Conservation (phyloP, 2,113 vertebrate species). For the Rhabdomys dilectus region DNA sequence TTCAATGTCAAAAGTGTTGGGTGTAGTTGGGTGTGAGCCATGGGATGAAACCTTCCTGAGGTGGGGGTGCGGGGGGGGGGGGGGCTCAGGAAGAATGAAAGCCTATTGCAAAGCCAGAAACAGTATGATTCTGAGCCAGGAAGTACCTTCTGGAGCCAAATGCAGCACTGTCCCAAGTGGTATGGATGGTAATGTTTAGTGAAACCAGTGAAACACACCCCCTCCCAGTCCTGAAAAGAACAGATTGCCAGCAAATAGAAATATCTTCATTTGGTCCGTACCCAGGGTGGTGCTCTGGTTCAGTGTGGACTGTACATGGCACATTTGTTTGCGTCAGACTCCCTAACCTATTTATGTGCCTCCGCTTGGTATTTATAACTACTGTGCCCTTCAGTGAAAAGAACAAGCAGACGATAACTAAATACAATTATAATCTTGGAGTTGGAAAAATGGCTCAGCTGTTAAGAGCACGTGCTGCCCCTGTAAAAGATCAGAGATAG, state of each 20-base stretch:
- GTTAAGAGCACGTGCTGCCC: neutral
- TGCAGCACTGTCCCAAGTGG: neutral
- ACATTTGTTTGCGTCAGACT: neutral
- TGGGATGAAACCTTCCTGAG: neutral
- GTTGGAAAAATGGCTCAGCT: neutral
- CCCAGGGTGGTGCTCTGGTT: neutral
- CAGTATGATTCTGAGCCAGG: neutral
- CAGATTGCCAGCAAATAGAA: neutral
- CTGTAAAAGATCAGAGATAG: neutral
- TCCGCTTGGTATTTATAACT: neutral
- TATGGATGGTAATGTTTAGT: neutral
- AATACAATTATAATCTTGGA: neutral
- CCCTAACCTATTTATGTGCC: neutral
- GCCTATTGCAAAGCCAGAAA: neutral
- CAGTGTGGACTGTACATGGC: neutral
- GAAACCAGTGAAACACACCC: neutral
- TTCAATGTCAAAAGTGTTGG: neutral
- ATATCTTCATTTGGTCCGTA: neutral
- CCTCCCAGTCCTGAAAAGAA: neutral
- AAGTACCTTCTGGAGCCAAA: neutral
- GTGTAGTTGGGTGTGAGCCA: neutral
- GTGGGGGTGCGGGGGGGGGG: rapidly evolving
- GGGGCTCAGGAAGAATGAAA: no score
- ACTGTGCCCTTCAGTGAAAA: neutral
- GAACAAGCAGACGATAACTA: constrained; percentile 9